Conservation (phyloP, 2,113 vertebrate species). For the Dascyllus trimaculatus region DNA sequence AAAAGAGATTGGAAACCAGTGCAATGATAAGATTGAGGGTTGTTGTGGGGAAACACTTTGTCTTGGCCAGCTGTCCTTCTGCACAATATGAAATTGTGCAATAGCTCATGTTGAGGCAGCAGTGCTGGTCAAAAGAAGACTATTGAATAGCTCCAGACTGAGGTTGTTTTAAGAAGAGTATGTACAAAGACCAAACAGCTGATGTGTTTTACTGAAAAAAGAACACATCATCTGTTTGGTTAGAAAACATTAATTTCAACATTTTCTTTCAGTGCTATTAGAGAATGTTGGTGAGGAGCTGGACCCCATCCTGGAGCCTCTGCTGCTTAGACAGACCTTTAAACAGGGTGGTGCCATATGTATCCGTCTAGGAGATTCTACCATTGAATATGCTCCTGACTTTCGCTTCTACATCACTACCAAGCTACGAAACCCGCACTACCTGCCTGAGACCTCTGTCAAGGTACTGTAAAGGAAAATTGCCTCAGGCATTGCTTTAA, state of each 20-base stretch:
- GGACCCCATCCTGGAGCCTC: conserved; percentile 91
- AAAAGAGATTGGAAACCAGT: conserved; percentile 1
- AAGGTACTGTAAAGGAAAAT: conserved; percentile 80
- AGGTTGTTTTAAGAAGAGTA: conserved; percentile 4
- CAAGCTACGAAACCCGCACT: conserved; percentile 92
- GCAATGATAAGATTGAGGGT: not conserved
- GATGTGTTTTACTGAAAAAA: not conserved
- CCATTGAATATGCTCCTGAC: conserved; percentile 88
- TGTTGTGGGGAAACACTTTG: conserved; percentile 15
- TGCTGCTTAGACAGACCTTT: conserved; percentile 92
- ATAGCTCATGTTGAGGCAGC: not conserved
- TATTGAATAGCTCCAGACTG: not conserved
- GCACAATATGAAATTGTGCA: conserved; percentile 12
- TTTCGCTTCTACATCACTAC: conserved; percentile 94
- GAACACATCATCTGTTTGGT: not conserved
- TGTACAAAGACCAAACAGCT: not conserved
- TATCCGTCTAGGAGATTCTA: conserved; percentile 90
- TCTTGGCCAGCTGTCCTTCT: not conserved
- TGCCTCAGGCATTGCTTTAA: not conserved
- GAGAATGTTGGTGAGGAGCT: conserved; percentile 93
- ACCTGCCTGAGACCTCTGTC: conserved; percentile 90
- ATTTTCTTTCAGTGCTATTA: conserved; percentile 84
- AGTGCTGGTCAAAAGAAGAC: not conserved
- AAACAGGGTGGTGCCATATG: conserved; percentile 89
- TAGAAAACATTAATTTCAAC: conserved; percentile 5